Evolutionary conservation across 2,113 vertebrate genomes (phyloP), one percentile per base, ranked within the genome.

Genomic region (Amphiprion ocellaris): DNA sequence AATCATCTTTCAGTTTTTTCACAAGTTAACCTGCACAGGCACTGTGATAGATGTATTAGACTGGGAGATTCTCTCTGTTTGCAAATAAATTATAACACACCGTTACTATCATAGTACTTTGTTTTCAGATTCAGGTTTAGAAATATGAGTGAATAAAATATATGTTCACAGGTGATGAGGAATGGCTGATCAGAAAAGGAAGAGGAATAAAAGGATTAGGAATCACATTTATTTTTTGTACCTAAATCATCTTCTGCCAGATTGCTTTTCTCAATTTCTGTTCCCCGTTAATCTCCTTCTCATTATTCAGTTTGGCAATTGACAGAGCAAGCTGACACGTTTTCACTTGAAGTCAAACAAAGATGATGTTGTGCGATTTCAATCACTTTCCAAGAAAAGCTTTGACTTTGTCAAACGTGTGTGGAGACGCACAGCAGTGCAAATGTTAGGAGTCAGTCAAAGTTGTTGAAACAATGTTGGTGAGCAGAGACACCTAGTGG

Each of bases 401-500:
- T 66, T 8, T 23, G 56, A 19, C 21, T 79, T 24, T 62, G 70
- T 10, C n/a, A 53, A 59, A 74, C 30, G 59, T 64, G 28, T 76
- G 50, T 55, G 63, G 21, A 15, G 39, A 47, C 16, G 49, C n/a
- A 17, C 12, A 62, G 24, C 21, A 33, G 66, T 44, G 58, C 28
- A 59, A 61, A 28, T 63, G 50, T 66, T 68, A 77, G 11, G 41
- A 50, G 46, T 15, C 1, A 50, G 46, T 15, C 1, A 46, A 15
- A 24, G 33, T 47, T 46, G 28, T 24, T 19, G 1, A 78, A 55
- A 24, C 10, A 73, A n/a, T 30, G 55, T 76, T 90, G 82, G 77
- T 80, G 47, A 82, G 46, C 74, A 91, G 91, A 52, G 90, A 84
- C 90, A 89, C 58, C 92, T 90, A 82, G 88, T 92, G 90, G 89